Evolutionary conservation across 2,113 vertebrate species (phyloP), one percentile per base, ranked within the genome.

Genomic region (Python bivittatus): DNA sequence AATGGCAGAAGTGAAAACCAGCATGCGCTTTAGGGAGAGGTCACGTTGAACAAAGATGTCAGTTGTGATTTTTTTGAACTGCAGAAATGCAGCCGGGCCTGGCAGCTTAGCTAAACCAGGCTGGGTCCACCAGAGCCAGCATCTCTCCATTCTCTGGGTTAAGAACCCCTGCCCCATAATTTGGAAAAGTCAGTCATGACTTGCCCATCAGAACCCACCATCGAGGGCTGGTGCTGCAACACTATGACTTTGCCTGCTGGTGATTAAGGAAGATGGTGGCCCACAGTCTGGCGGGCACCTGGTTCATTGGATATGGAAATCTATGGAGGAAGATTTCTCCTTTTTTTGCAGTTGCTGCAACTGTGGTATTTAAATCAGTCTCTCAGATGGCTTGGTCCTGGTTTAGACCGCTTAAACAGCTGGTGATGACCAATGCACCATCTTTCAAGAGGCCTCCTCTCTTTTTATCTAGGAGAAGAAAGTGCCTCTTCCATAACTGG

Each of bases 1-100:
- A 95, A 89, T 84, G 92, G 92, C 91, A 90, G 5, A 97, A 93
- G 91, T 9, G 58, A 58, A 72, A 38, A 42, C 2, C 52, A 91
- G 61, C 92, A 17, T 7, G 33, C 4, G 4, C 3, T 48, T 91
- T 60, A 68, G 84, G 42, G 44, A 29, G n/a, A 20, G 44, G 10
- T 15, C 3, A 15, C 20, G 2, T n/a, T 1, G 56, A 25, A n/a
- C 15, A 33, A 3, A 79, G 68, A 8, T 1, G 17, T 2, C 15
- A 20, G 17, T 79, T 22, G 38, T 17, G 68, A 3, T 11, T 7
- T 61, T 60, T 60, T 58, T 60, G 38, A 29, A 58, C 27, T 17
- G 38, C 25, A 48, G 33, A 84, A n/a, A 84, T 29, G 12, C 8
- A 9, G 56, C 17, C 23, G 38, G 13, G 4, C 33, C 52, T 15